Base-by-base conservation (phyloP, 2,113 vertebrate genomes). In the Cricetomys ansorgei region DNA sequence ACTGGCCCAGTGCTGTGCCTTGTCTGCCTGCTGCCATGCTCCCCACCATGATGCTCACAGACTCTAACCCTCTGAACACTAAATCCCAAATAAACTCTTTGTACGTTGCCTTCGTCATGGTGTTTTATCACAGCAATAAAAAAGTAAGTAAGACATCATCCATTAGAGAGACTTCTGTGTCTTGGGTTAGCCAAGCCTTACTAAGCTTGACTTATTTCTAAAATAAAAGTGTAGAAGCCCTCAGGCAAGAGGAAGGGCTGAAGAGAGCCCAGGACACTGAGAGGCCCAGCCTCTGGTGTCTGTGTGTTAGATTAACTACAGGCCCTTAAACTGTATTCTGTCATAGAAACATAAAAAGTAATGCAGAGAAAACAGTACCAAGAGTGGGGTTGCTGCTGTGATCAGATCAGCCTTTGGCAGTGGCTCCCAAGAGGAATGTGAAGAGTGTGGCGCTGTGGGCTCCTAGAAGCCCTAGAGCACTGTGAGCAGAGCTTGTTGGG, bases 381-480 rank as follows among this genome's bases (percentile, higher is more conserved):
- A 5, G 80, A 84, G 25, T 43, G 57, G 57, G 57, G n/a, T 40
- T 45, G 80, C 55, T 62, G 27, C 27, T 84, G 13, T 16, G 57
- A 84, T 62, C 23, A 15, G 57, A 84, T 62, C 23, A 15, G 5
- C 55, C 1, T 27, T 57, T 80, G 50, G 80, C 34, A 62, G 55
- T 27, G 7, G 55, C 13, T 43, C 27, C n/a, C 23, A 13, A 43
- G n/a, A 62, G n/a, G 13, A 29, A 43, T 83, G 57, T 62, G n/a
- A 40, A 17, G n/a, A 29, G n/a, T 29, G 6, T 15, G 8, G 80
- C 17, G 57, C 57, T 19, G 27, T 84, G 25, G 25, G 57, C 55
- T 43, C 5, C 3, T 0, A n/a, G 25, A 43, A 40, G n/a, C 80
- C n/a, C 55, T 27, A 1, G 12, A 57, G 11, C 37, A 21, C 53